Base-by-base conservation (phyloP, 2,888 invertebrate genomes). In the Cephus spinipes region DNA sequence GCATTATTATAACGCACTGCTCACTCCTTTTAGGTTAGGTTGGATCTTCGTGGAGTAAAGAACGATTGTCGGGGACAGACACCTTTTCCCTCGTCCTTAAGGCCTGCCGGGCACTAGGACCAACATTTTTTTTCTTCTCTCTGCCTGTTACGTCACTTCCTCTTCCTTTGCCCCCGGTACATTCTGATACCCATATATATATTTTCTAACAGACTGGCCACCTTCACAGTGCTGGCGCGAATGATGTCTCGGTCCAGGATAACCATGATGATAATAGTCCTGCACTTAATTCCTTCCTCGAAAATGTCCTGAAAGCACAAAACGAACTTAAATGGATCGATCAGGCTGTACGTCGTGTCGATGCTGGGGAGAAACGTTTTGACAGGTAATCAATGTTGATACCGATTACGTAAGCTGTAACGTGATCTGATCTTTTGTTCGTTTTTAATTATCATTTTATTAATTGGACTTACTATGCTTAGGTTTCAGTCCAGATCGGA, bases 261-360 rank as follows among this genome's bases (percentile, higher is more conserved):
- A 55, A 55, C 2, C 55, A 23, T 55, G 23, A 55, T 9, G 2
- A 55, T 68, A 84, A 81, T 75, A 85, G 86, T 73, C 81, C 82
- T 6, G 85, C 85, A 30, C 73, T 90, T 12, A 83, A 84, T 76
- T 82, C 79, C 33, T 89, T 90, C 79, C 79, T 90, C 23, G 83
- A 85, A 55, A 83, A 89, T 23, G 87, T 89, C 12, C 80, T 89
- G 12, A 83, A 82, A 33, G 86, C 86, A 11, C 84, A 83, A 74
- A 80, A 88, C 69, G 87, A 89, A 77, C 85, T 90, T 75, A 86
- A 83, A 78, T 89, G 88, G 89, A 89, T 89, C 80, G 88, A 90
- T 79, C 84, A 84, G 23, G 83, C 81, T 34, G 85, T 85, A 32
- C 83, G 77, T 11, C 55, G 40, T 3, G 68, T 55, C 11, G 73